Evolutionary conservation across 2,888 invertebrate genomes (phyloP), one percentile per base, ranked within the genome.

Genomic region (Drosophila mayaguana): DNA sequence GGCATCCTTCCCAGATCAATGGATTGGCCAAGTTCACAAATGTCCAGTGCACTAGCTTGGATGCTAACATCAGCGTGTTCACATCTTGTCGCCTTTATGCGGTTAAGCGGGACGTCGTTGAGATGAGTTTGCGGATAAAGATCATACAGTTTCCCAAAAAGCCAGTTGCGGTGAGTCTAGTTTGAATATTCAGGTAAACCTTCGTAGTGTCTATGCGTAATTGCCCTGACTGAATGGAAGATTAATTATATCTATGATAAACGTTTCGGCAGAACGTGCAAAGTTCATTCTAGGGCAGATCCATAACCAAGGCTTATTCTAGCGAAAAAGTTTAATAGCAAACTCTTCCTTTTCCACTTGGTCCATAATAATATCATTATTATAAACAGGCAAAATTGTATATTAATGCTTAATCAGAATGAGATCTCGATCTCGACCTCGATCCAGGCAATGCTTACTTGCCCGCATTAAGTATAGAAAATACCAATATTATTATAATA

Each of bases 1-100:
- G 2, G 8, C 22, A 0, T 14, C 40, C 28, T 34, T 38, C 46
- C 40, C 20, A 89, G 88, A 74, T 81, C 48, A 38, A 55, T 25
- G 75, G 69, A n/a, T 18, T 89, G 48, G 76, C 86, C 38, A 89
- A 89, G 63, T 89, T 89, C 28, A 89, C 90, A 16, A 89, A 89
- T 57, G 53, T 89, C 7, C 56, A 88, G 64, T 90, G 90, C n/a
- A 9, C 65, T 5, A 75, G 59, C 53, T 42, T 65, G 55, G 83
- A 89, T 59, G n/a, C 53, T 5, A 86, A 76, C 34, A 69, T 79
- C 16, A 72, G 80, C 6, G 25, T 46, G 12, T 78, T 89, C 20
- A 71, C 61, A 11, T 42, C 63, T n/a, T 88, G 88, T 25, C 90
- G 88, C 1, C 43, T 88, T 34, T 75, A 80, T 20, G 88, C 90